A percentile compares a stretch with the other conserved stretches of the same genome.
These are phyloP conservation scores for Adelognathus sp. DNA, from an alignment of 2,888 invertebrate species.

Conservation along the genomic window DNA sequence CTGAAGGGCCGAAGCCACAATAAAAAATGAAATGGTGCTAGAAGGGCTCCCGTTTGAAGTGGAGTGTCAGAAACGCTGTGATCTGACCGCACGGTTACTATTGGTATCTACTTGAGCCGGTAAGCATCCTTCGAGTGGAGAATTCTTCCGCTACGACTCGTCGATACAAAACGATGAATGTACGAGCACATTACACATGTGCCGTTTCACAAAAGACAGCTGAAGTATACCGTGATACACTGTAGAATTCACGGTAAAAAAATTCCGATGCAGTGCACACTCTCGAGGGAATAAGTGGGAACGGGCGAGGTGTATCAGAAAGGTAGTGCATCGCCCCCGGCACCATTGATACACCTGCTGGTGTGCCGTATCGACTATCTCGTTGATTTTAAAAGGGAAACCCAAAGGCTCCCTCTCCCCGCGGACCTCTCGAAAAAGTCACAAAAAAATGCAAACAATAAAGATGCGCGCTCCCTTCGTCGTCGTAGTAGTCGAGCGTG, in stretches of 20 bases:
- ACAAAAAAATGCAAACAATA: no score
- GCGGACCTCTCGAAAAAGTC: not conserved
- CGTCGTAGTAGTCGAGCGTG: no score
- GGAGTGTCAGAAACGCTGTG: not conserved
- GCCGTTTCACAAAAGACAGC: not conserved
- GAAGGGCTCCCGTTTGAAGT: not conserved
- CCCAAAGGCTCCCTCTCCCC: not conserved
- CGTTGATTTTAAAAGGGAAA: not conserved
- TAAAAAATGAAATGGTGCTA: not conserved
- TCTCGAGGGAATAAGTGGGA: slow-evolving; percentile 26
- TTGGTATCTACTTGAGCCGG: not conserved
- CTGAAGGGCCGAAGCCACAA: not conserved
- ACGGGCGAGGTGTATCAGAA: slow-evolving; percentile 2
- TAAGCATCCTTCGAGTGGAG: not conserved
- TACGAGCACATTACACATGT: not conserved
- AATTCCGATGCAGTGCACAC: slow-evolving; percentile 23
- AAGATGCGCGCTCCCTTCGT: no score
- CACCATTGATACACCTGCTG: not conserved
- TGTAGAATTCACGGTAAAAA: not conserved
- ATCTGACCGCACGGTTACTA: slow-evolving; percentile 1
- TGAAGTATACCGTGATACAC: not conserved
- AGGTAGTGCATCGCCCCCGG: not conserved
- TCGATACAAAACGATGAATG: slow-evolving; percentile 25
- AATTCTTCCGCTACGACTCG: not conserved
- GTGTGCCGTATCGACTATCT: not conserved